Conservation (phyloP, 2,797 vertebrate genomes). For the Melanitta fusca region DNA sequence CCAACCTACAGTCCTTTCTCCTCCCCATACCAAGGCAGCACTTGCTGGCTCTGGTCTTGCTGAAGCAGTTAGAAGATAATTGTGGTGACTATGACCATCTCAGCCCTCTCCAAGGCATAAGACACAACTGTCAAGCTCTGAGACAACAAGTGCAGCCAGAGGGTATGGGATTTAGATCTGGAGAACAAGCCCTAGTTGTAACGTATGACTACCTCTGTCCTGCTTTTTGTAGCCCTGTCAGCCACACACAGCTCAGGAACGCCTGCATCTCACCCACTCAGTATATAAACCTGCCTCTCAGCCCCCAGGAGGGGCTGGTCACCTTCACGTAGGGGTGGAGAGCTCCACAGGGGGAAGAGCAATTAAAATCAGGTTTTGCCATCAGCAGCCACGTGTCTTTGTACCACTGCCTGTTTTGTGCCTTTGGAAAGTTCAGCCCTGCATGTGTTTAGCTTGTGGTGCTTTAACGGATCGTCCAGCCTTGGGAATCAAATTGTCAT, state of each 20-base stretch:
- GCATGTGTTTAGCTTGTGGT: background rate
- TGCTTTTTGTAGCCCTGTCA: background rate
- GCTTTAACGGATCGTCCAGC: background rate
- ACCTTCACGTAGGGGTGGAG: background rate
- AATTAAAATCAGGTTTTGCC: background rate
- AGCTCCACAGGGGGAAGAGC: background rate
- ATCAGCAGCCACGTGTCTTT: background rate
- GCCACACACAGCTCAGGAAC: background rate
- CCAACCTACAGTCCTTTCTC: background rate
- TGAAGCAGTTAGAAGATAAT: background rate
- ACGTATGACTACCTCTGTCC: background rate
- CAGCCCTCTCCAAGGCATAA: background rate
- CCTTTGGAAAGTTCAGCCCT: background rate
- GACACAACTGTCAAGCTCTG: background rate
- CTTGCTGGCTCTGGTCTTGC: background rate
- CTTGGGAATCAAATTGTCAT: background rate
- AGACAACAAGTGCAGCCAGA: background rate
- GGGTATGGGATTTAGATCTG: background rate
- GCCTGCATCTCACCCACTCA: background rate
- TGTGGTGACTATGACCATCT: background rate
- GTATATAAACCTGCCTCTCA: background rate
- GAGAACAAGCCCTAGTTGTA: background rate
- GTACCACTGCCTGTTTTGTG: background rate
- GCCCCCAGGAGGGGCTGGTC: background rate
- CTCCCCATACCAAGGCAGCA: background rate